These are phyloP conservation scores for Oppia nitens DNA, from an alignment of 1,140 invertebrate genomes.

Conservation along the genomic window DNA sequence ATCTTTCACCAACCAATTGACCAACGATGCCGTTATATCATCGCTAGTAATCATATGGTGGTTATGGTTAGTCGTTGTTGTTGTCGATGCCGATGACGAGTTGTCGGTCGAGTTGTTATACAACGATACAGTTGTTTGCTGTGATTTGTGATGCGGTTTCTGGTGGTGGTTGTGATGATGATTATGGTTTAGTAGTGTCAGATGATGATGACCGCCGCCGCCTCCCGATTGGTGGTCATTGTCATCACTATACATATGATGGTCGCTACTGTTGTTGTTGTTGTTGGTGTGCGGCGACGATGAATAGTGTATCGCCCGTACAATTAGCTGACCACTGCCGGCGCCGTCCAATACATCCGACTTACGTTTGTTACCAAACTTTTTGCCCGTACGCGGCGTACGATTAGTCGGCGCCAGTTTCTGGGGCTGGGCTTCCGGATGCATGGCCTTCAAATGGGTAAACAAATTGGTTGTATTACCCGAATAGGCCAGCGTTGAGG, in stretches of 20 bases:
- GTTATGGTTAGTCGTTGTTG: neutral
- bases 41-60: neutral
- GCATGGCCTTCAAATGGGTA: slow-evolving; percentile 22
- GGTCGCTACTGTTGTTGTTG: neutral
- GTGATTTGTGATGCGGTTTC: neutral
- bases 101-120: neutral
- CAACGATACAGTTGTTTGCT: neutral
- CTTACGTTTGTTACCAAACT: neutral
- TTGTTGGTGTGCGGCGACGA: neutral
- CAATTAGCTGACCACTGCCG: neutral
- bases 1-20: slow-evolving; percentile 17
- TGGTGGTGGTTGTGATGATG: neutral
- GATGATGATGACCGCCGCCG: too few relatives aligned
- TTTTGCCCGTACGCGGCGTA: neutral
- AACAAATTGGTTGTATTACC: slow-evolving; percentile 20
- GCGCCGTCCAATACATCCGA: neutral
- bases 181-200: neutral
- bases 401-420: slow-evolving; percentile 12
- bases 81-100: neutral
- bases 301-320: neutral
- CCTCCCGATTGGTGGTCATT: neutral
- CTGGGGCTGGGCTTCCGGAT: slow-evolving; percentile 14
- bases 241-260: neutral
- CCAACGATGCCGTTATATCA: slow-evolving; percentile 14
- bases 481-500: slow-evolving; percentile 16